Base-by-base conservation (phyloP, 2,113 vertebrate genomes). In the Microcebus lehilahytsara region DNA sequence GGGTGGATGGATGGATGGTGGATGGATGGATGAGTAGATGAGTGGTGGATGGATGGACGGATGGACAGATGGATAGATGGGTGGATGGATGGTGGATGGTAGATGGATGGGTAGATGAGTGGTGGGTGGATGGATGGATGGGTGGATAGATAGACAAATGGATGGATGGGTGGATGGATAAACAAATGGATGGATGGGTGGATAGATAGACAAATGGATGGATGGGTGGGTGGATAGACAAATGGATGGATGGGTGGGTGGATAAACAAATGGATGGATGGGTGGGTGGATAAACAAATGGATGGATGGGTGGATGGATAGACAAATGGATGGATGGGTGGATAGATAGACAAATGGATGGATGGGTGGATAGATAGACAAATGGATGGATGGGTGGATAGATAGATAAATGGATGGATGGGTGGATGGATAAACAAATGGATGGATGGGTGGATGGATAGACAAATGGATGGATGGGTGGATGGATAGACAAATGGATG, bases 361-460 rank as follows among this genome's bases (percentile, higher is more conserved):
- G 10, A 1, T 51, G 40, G 6, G 3, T n/a, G 5, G 14, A 4
- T n/a, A 1, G 4, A 1, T 40, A 32, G 23, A 5, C 51, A 9
- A 2, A 1, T 85, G 20, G 32, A 4, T 46, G 17, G 27, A 5
- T 40, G 40, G 4, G 40, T 22, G 7, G 53, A 1, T 49, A 32
- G 10, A 4, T 32, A 9, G 37, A 3, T 22, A 16, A 2, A 11
- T 58, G 9, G 23, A 19, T 79, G 42, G 10, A 34, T 90, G 64
- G 5, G 4, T 53, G 34, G 16, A 1, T 56, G 23, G n/a, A n/a
- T n/a, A n/a, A n/a, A n/a, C n/a, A 58, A 14, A 0, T 23, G 19
- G n/a, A 5, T 71, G 42, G n/a, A 16, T 90, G 46, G 12, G 2
- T 69, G 30, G 17, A 1, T 53, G 11, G 9, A 16, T 58, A 4